These are phyloP conservation scores for Calyptomena viridis DNA, from an alignment of 2,113 vertebrate genomes.

Conservation along the genomic window DNA sequence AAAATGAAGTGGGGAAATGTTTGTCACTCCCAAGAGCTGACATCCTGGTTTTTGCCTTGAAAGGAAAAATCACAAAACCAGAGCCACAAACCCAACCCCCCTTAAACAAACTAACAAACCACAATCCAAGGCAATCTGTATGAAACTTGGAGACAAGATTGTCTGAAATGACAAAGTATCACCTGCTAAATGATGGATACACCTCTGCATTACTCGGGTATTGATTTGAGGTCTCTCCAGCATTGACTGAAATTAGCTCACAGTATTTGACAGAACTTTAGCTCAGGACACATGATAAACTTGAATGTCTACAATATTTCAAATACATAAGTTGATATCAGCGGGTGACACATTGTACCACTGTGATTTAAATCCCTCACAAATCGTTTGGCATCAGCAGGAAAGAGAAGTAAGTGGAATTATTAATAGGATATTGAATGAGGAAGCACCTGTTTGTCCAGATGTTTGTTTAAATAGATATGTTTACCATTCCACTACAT, in stretches of 20 bases:
- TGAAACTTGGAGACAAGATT: not conserved
- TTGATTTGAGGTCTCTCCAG: not conserved
- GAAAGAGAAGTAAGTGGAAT: not conserved
- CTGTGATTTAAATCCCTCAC: constrained; percentile 43
- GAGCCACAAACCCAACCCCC: not conserved
- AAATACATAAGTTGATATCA: not conserved
- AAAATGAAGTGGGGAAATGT: not conserved
- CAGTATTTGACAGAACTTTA: not conserved
- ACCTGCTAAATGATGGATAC: not conserved
- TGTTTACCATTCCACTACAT: not conserved
- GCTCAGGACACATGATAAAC: not conserved
- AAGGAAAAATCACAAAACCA: not conserved
- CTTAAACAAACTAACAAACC: not conserved
- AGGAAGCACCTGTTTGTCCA: constrained; percentile 34
- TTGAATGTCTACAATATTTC: not conserved
- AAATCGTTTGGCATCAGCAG: constrained; percentile 6
- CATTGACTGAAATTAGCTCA: not conserved
- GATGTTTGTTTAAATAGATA: constrained; percentile 11
- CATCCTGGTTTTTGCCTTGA: not conserved
- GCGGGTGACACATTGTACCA: constrained; percentile 3
- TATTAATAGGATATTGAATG: constrained; percentile 22
- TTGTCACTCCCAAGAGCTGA: not conserved
- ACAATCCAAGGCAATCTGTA: not conserved
- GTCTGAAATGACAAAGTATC: not conserved
- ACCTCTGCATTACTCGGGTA: not conserved